Evolutionary conservation across 1,140 invertebrate species (phyloP), one percentile per base, ranked within the genome.

Genomic region (Penaeus vannamei): DNA sequence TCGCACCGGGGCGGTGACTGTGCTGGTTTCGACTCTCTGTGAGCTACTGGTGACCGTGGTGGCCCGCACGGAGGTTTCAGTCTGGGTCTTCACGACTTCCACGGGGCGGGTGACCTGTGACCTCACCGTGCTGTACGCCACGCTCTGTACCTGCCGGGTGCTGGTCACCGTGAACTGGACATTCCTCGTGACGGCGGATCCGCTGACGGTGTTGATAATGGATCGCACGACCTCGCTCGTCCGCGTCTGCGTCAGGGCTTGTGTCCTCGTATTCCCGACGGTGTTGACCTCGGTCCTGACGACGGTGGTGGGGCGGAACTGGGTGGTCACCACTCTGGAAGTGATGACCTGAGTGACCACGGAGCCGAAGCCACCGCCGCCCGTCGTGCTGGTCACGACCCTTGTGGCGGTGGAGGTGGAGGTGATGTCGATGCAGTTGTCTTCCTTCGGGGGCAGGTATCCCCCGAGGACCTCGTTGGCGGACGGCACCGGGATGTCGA

Each of bases 251-350:
- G 8, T 19, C 12, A 89, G 32, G 22, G 87, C 80, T 42, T 42
- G 26, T 22, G 42, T 26, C 10, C 10, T 64, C 7, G 69, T 79
- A 17, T 53, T 32, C 23, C 32, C 53, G 12, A 1, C 17, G 1
- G 53, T 53, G 59, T 5, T 8, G 32, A 23, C 42, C 0, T 23
- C 2, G 26, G 29, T 64, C 26, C 29, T 84, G 53, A 42, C 62
- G 53, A 84, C 22, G 42, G 87, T 89, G 17, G 82, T 89, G 59
- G 66, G 61, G 72, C 32, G 59, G 42, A 89, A 32, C 46, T 80
- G 60, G 8, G 87, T 85, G 20, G 23, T 64, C 2, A 64, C 10
- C 20, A 29, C 53, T 53, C 17, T 8, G 53, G 53, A 53, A 53
- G 53, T 53, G 53, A 53, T 53, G 53, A 53, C 53, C 53, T 53